Percentiles rank a stretch among this genome's conserved stretches.
These are phyloP conservation scores for Leuciscus idus DNA, from an alignment of 2,113 vertebrate genomes.

Conservation along the genomic window DNA sequence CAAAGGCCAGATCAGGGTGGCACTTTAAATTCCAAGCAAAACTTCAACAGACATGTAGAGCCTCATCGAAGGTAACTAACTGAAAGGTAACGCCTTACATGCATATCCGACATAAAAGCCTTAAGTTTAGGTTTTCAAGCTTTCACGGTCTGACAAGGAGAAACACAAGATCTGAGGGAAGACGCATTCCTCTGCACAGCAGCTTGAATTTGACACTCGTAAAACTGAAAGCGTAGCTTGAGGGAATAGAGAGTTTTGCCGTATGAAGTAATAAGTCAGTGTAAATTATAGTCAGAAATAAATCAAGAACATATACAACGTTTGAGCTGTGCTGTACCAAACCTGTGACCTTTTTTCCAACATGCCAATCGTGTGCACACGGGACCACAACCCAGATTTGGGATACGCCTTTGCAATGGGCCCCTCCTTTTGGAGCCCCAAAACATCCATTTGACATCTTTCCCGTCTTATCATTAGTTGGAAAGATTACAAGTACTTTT, in stretches of 20 bases:
- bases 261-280: not conserved
- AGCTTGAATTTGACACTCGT: not conserved
- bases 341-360: not conserved
- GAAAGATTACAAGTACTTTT: not conserved
- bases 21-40: slow-evolving; percentile 51
- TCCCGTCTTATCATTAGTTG: not conserved
- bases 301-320: not conserved
- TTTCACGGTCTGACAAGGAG: not conserved
- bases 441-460: slow-evolving; percentile 8
- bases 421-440: slow-evolving; percentile 10
- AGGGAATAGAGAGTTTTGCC: slow-evolving; percentile 9
- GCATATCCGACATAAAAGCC: not conserved
- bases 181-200: not conserved
- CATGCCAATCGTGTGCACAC: not conserved
- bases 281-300: slow-evolving; percentile 15
- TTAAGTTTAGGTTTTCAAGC: not conserved
- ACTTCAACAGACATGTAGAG: not conserved
- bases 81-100: slow-evolving; percentile 27
- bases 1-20: not conserved
- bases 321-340: not conserved
- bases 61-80: not conserved
- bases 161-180: slow-evolving; percentile 7
- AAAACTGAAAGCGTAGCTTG: not conserved
- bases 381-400: slow-evolving; percentile 13
- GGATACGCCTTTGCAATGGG: not conserved